Evolutionary conservation across 2,113 vertebrate genomes (phyloP).

Genomic region (Nannospalax galili): DNA sequence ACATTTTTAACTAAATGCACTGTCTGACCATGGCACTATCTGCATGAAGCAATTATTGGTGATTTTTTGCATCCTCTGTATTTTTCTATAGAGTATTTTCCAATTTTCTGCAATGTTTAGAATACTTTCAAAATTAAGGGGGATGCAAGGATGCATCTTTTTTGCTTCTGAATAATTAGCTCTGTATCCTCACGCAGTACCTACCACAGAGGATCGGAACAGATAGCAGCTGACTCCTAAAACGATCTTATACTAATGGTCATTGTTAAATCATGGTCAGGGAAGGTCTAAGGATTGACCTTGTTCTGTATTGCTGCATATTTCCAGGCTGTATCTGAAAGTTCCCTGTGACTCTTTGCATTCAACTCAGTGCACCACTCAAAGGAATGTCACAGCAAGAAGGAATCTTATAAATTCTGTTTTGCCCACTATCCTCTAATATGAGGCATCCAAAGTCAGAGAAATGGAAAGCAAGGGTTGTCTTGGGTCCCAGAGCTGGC

Average conservation of each 20-base stretch:
- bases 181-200: neutral
- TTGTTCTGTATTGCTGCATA: neutral
- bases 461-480: too few relatives aligned
- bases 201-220: neutral
- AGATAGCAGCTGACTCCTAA: neutral
- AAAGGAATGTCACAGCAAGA: too few relatives aligned
- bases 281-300: neutral
- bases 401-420: too few relatives aligned
- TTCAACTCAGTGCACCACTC: too few relatives aligned
- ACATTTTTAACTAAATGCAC: neutral
- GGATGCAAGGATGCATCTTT: neutral
- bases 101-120: neutral
- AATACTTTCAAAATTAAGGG: neutral
- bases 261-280: too few relatives aligned
- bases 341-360: neutral
- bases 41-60: neutral
- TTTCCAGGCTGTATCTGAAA: neutral
- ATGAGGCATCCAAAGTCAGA: too few relatives aligned
- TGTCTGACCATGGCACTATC: neutral
- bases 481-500: neutral
- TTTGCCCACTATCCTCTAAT: too few relatives aligned
- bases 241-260: too few relatives aligned
- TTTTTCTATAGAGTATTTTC: neutral
- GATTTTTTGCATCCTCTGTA: slow-evolving; percentile 36
- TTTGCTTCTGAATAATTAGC: slow-evolving; percentile 25